Evolutionary conservation across 2,113 vertebrate genomes (phyloP), one percentile per base, ranked within the genome.

Genomic region (Paramisgurnus dabryanus): DNA sequence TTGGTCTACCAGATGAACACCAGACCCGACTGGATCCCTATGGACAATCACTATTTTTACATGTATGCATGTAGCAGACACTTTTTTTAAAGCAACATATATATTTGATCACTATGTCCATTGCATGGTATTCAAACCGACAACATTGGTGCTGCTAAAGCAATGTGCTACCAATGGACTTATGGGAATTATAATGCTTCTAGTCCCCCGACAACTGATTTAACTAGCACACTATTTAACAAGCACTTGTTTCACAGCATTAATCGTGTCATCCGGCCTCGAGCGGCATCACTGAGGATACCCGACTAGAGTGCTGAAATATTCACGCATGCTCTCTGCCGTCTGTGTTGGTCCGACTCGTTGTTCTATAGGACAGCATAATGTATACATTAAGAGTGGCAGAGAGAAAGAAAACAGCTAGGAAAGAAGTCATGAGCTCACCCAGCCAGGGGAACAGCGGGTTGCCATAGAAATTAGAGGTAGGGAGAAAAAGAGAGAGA

Each of bases 381-480:
- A 66, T 73, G 57, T 65, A 70, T 53, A 53, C 67, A 66, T 70
- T 55, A 80, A 55, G 50, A 47, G 50, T 58, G 58, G 67, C 15
- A 41, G 57, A 78, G 22, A 67, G 57, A 58, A 67, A 71, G 9
- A 67, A 76, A 80, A 67, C 60, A 64, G 50, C 11, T 43, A 41
- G 55, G 55, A 55, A 80, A 80, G 73, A 83, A 84, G 81, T 78
- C 81, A 73, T 78, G 79, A 72, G 78, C 77, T 79, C 77, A 69
- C 66, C 71, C 80, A 80, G 71, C 82, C 75, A 65, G 80, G 81
- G 72, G 65, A 79, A 86, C 84, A 60, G 50, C 81, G 82, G 83
- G 86, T 88, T 88, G 86, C 87, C 86, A 88, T 88, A 88, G 87
- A 87, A 88, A 88, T 88, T 70, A 67, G 65, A 78, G 55, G 57